Percentiles rank a stretch among this genome's conserved stretches.
Evolutionary conservation across 2,797 vertebrate species (phyloP).

Genomic region (Danio choprae): DNA sequence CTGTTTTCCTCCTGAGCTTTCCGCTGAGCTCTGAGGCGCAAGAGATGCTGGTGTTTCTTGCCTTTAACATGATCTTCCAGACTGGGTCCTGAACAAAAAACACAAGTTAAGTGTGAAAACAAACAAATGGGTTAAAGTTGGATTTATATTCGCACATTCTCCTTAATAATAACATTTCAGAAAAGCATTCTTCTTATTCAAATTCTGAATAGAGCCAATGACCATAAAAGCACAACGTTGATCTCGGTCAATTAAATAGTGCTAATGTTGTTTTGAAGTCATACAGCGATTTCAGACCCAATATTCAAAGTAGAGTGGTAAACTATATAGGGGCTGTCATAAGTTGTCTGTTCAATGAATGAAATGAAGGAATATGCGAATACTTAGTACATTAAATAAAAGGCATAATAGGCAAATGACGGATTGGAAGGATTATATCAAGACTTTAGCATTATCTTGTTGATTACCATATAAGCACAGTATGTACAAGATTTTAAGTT

Average conservation of each 20-base stretch:
- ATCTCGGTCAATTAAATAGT: no score
- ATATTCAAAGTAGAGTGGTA: no score
- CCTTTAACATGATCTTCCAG: slow-evolving; percentile 86
- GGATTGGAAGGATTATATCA: background rate
- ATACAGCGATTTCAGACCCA: no score
- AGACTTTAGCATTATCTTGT: background rate
- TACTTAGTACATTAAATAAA: background rate
- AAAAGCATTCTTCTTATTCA: no score
- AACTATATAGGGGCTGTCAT: no score
- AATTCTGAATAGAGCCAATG: no score
- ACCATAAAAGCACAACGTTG: no score
- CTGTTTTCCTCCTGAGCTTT: slow-evolving; percentile 85
- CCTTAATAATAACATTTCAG: no score
- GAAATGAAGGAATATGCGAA: no score
- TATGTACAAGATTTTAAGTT: background rate
- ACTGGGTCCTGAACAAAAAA: slow-evolving; percentile 76
- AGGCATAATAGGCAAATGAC: background rate
- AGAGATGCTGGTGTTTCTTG: slow-evolving; percentile 84
- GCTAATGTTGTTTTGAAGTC: no score
- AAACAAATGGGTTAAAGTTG: background rate
- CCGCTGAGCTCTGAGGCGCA: slow-evolving; percentile 77
- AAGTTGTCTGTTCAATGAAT: no score
- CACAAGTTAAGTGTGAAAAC: background rate
- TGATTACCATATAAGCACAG: background rate
- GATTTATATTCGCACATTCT: no score